Evolutionary conservation across 2,888 invertebrate species (phyloP).

Genomic region (Eulithis testata): DNA sequence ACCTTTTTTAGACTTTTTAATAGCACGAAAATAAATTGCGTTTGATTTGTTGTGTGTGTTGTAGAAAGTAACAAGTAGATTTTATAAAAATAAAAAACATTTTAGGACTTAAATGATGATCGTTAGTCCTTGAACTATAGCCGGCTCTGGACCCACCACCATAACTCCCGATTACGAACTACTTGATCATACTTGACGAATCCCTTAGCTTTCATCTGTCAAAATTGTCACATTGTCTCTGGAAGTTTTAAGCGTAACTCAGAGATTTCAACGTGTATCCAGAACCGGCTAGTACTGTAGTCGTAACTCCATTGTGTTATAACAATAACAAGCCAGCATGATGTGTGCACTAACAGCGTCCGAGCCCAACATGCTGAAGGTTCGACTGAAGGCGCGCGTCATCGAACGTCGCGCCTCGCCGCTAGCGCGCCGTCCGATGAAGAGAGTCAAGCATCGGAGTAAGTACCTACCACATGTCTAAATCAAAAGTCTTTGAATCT

Average conservation of each 20-base stretch:
- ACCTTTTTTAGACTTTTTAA: not conserved
- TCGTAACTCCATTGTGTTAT: conserved; percentile 7
- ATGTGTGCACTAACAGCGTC: conserved; percentile 88
- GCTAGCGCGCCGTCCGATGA: conserved; percentile 92
- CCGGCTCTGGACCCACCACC: not conserved
- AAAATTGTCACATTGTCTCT: too few species aligned
- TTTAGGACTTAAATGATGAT: not conserved
- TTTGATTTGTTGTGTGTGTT: conserved; percentile 10
- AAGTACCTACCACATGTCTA: conserved; percentile 50
- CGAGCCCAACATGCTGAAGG: conserved; percentile 98
- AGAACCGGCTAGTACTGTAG: not conserved
- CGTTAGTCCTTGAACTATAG: too few species aligned
- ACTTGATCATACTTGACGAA: too few species aligned
- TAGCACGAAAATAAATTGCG: conserved; percentile 11
- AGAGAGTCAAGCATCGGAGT: conserved; percentile 88
- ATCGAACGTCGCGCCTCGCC: conserved; percentile 97
- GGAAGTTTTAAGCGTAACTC: not conserved
- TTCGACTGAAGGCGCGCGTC: conserved; percentile 96
- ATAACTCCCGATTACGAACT: too few species aligned
- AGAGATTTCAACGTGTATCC: not conserved
- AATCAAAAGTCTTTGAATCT: too few species aligned
- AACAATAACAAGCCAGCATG: conserved; percentile 53
- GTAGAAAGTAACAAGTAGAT: conserved; percentile 14
- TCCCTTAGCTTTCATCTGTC: not conserved
- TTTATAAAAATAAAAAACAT: not conserved